Conservation (phyloP, 2,888 invertebrate genomes). For the Leucophora obtusa region DNA sequence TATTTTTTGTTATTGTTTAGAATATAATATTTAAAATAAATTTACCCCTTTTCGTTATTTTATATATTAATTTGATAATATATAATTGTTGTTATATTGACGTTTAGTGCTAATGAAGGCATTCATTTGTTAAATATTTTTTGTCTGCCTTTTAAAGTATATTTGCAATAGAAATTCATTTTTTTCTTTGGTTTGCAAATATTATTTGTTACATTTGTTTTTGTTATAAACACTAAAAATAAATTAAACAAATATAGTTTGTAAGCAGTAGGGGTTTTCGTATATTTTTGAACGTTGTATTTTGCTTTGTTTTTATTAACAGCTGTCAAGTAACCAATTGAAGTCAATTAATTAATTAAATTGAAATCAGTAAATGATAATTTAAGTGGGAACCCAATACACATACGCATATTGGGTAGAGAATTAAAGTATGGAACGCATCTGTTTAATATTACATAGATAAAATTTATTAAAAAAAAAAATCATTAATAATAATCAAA, state of each 20-base stretch:
- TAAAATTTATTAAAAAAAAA: not conserved
- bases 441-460: not conserved
- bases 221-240: not conserved
- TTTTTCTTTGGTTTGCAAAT: not conserved
- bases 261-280: not conserved
- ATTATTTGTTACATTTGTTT: not conserved
- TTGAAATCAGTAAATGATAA: constrained; percentile 40
- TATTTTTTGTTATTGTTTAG: not conserved
- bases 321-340: constrained; percentile 44
- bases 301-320: not conserved
- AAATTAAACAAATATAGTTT: not conserved
- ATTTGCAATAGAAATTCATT: constrained; percentile 1
- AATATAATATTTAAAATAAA: not conserved
- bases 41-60: not conserved
- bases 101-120: constrained; percentile 2
- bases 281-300: not conserved
- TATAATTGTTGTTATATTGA: not conserved
- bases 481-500: not conserved
- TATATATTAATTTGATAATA: not conserved
- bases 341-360: constrained; percentile 52
- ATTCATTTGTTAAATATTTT: not conserved
- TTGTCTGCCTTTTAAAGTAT: not conserved
- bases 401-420: not conserved
- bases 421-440: not conserved
- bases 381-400: constrained; percentile 4